Evolutionary conservation across 1,140 invertebrate genomes (phyloP).

Genomic region (Littorina saxatilis): DNA sequence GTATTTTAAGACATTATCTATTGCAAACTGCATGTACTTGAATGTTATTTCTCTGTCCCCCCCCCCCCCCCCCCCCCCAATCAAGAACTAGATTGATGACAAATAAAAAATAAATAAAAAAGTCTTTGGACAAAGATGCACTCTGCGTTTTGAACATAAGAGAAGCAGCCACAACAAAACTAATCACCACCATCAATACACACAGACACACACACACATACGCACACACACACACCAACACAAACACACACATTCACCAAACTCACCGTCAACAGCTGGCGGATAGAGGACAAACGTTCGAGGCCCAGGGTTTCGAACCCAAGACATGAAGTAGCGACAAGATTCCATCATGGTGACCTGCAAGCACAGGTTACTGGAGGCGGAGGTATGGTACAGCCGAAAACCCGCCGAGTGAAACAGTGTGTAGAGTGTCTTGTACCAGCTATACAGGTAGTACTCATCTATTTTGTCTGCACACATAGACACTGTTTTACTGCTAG

Average conservation of each 20-base stretch:
- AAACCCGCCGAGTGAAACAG: slow-evolving; percentile 68
- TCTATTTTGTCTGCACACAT: slow-evolving; percentile 69
- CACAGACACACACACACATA: slow-evolving; percentile 3
- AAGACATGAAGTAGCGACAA: slow-evolving; percentile 71
- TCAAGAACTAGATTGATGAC: too few species aligned
- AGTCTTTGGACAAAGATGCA: too few species aligned
- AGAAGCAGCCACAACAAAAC: too few species aligned
- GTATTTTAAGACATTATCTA: too few species aligned
- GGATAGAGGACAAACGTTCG: slow-evolving; percentile 66
- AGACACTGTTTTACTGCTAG: too few species aligned
- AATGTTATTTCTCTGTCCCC: too few species aligned
- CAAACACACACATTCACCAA: neutral
- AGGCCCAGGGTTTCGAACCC: slow-evolving; percentile 67
- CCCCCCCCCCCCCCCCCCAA: too few species aligned
- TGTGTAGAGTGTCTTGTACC: slow-evolving; percentile 69
- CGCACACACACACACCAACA: neutral
- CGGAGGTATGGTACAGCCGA: slow-evolving; percentile 68
- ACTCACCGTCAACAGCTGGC: slow-evolving; percentile 70
- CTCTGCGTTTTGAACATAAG: too few species aligned
- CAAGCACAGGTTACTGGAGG: slow-evolving; percentile 68
- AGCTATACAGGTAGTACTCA: slow-evolving; percentile 71
- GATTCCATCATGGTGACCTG: slow-evolving; percentile 74
- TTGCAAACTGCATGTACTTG: too few species aligned
- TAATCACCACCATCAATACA: too few species aligned
- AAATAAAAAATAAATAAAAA: too few species aligned